phyloP scores from a whole-genome alignment of 2,888 invertebrate genomes.

The Antitype chi region DNA sequence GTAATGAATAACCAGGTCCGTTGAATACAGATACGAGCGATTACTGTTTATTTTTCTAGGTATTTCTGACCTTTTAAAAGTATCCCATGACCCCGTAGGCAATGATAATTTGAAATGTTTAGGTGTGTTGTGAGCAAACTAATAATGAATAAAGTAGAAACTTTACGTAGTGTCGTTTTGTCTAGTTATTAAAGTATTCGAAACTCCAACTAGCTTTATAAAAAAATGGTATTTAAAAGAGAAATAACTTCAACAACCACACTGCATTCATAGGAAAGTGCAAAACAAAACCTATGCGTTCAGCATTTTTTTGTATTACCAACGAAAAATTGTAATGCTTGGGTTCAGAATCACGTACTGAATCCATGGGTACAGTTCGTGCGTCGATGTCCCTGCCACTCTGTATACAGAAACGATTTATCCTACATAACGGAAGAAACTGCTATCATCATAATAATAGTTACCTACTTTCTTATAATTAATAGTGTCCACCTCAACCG shows the following conservation, averaged over 20 bases:
- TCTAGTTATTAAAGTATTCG: neutral
- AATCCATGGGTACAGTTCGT: no score
- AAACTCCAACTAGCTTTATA: no score
- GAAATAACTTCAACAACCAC: neutral
- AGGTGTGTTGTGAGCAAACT: neutral
- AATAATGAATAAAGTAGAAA: neutral
- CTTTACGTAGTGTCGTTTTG: neutral
- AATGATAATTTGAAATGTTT: neutral
- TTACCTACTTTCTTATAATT: neutral
- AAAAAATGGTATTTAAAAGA: neutral
- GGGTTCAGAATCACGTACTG: no score
- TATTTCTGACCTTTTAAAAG: neutral
- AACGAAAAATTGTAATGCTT: no score
- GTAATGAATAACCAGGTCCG: neutral
- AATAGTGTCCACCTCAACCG: neutral
- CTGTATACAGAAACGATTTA: neutral
- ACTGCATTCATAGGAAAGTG: no score
- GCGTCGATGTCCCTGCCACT: no score
- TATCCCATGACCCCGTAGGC: neutral
- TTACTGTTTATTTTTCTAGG: neutral
- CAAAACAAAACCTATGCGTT: no score
- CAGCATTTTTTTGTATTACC: no score
- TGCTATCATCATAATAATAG: neutral
- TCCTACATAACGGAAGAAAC: neutral
- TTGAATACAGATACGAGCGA: neutral